phyloP scores from a whole-genome alignment of 2,113 vertebrate species.

The Formicarius rufipectus region DNA sequence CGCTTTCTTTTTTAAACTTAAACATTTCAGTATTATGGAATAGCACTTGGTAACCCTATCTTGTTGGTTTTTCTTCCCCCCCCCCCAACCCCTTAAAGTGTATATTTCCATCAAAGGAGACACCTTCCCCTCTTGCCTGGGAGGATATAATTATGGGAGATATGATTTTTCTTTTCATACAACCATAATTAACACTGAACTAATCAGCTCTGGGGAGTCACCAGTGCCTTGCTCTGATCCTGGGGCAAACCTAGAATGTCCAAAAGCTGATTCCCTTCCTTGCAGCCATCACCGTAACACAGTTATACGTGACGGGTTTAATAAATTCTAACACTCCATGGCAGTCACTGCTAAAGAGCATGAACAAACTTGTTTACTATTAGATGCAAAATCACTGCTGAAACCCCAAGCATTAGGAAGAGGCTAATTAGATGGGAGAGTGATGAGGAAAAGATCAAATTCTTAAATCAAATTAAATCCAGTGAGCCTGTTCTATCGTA shows the following conservation, averaged over 20 bases:
- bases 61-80: too few relatives aligned
- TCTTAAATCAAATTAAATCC: background rate
- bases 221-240: background rate
- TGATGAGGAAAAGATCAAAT: background rate
- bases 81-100: background rate
- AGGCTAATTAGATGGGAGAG: background rate
- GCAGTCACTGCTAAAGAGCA: background rate
- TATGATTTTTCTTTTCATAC: background rate
- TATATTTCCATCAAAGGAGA: background rate
- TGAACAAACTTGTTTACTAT: background rate
- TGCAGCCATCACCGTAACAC: background rate
- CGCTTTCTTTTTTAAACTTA: background rate
- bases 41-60: background rate
- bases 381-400: background rate
- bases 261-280: fast-evolving
- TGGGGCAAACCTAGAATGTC: background rate
- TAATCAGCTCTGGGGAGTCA: background rate
- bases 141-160: background rate
- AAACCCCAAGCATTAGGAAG: fast-evolving
- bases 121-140: background rate
- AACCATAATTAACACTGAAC: background rate
- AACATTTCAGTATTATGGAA: background rate
- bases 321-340: background rate
- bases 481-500: background rate
- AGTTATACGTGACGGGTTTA: background rate